A percentile compares a stretch with the other conserved stretches of the same genome.
phyloP scores from a whole-genome alignment of 2,113 vertebrate genomes.

The Diadophis punctatus region DNA sequence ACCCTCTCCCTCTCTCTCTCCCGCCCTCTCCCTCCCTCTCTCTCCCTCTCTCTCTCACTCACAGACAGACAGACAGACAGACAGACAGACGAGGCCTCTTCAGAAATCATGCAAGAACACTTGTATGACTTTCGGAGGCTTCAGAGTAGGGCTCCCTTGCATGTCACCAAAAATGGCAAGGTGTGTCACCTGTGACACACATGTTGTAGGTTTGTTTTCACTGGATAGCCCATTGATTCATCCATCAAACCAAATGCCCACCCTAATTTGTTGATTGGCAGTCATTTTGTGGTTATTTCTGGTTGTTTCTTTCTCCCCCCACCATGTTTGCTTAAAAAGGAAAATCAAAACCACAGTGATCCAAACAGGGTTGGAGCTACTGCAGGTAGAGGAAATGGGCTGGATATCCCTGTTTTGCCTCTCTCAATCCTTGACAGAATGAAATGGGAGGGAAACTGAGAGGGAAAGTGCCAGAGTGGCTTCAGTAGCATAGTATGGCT shows the following conservation, averaged over 20 bases:
- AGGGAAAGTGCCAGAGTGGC: neutral
- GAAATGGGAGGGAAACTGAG: neutral
- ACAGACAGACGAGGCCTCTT: too few relatives aligned
- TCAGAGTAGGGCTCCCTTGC: too few relatives aligned
- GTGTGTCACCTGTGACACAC: too few relatives aligned
- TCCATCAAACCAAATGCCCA: neutral
- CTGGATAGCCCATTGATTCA: neutral
- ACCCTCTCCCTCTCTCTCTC: too few relatives aligned
- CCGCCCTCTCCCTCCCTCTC: too few relatives aligned
- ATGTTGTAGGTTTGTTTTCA: neutral
- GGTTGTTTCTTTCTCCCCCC: accelerated
- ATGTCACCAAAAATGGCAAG: too few relatives aligned
- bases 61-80: too few relatives aligned
- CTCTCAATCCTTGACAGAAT: neutral
- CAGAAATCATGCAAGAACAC: too few relatives aligned
- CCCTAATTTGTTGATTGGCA: neutral
- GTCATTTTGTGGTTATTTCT: neutral
- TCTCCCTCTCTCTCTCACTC: too few relatives aligned
- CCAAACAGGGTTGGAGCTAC: neutral
- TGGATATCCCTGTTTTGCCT: neutral
- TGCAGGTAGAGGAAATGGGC: neutral
- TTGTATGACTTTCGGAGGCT: too few relatives aligned
- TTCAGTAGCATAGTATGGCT: neutral
- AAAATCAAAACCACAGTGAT: neutral
- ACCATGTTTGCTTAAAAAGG: neutral